Conservation (phyloP, 2,888 invertebrate genomes). For the Odontomyia ornata region DNA sequence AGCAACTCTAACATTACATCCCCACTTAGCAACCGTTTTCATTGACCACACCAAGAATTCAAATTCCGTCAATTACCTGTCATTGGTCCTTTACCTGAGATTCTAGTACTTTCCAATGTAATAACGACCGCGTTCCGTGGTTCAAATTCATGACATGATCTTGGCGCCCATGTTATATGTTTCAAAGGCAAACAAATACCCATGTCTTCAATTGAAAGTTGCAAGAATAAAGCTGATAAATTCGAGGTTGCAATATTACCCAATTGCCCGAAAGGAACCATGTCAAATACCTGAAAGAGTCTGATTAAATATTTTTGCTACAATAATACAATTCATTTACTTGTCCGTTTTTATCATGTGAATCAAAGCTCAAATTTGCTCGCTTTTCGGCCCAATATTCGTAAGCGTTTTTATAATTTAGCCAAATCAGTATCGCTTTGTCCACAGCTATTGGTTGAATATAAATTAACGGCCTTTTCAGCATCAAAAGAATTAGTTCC, state of each 20-base stretch:
- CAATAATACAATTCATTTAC: too few species aligned
- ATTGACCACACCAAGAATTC: too few species aligned
- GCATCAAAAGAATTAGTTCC: conserved; percentile 87
- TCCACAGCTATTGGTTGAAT: conserved; percentile 98
- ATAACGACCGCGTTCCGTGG: conserved; percentile 92
- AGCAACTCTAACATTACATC: too few species aligned
- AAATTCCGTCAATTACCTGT: too few species aligned
- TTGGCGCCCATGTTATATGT: conserved; percentile 78
- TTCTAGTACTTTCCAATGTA: conserved; percentile 95
- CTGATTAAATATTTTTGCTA: too few species aligned
- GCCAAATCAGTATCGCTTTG: conserved; percentile 97
- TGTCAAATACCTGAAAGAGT: conserved; percentile 70
- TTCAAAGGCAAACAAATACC: conserved; percentile 94
- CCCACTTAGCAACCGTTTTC: too few species aligned
- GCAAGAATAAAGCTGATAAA: conserved; percentile 89
- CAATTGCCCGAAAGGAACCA: conserved; percentile 81
- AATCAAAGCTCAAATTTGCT: conserved; percentile 86
- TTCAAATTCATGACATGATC: conserved; percentile 77
- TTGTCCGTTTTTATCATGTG: conserved; percentile 47
- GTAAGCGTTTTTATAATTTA: conserved; percentile 99
- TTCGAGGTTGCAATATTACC: conserved; percentile 81
- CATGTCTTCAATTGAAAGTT: conserved; percentile 95
- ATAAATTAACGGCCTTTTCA: conserved; percentile 93
- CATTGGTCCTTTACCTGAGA: conserved; percentile 66
- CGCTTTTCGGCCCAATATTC: conserved; percentile 99